phyloP scores from a whole-genome alignment of 1,140 invertebrate species.

The Druon quercuslanigerum region DNA sequence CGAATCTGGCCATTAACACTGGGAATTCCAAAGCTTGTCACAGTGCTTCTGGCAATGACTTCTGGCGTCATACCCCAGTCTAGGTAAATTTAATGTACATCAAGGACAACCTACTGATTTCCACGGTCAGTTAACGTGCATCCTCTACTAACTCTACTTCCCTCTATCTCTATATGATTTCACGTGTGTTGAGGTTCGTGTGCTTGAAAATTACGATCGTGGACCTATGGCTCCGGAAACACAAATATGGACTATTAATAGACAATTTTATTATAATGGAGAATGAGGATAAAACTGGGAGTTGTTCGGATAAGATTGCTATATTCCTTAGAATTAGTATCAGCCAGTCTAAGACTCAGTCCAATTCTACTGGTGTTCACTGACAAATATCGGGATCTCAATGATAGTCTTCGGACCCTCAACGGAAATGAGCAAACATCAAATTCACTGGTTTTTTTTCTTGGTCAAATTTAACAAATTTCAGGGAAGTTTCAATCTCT shows the following conservation, averaged over 20 bases:
- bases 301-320: too few relatives aligned
- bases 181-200: too few relatives aligned
- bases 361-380: too few relatives aligned
- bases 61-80: slow-evolving; percentile 41
- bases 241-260: not conserved
- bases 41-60: slow-evolving; percentile 40
- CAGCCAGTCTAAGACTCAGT: too few relatives aligned
- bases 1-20: slow-evolving; percentile 24
- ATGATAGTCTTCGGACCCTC: not conserved
- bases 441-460: not conserved
- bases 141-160: slow-evolving; percentile 24
- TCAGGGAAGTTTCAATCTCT: too few relatives aligned
- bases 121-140: slow-evolving; percentile 49
- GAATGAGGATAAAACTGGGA: too few relatives aligned
- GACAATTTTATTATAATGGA: too few relatives aligned
- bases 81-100: slow-evolving; percentile 32
- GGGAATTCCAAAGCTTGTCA: slow-evolving; percentile 32
- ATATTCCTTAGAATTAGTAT: too few relatives aligned
- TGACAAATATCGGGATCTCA: not conserved
- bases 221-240: not conserved
- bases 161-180: too few relatives aligned
- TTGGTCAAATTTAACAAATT: too few relatives aligned
- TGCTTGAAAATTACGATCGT: not conserved
- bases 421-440: not conserved
- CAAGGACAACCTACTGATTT: slow-evolving; percentile 48